Base-by-base conservation (phyloP, 2,888 invertebrate species). In the Caenorhabditis sulstoni region DNA sequence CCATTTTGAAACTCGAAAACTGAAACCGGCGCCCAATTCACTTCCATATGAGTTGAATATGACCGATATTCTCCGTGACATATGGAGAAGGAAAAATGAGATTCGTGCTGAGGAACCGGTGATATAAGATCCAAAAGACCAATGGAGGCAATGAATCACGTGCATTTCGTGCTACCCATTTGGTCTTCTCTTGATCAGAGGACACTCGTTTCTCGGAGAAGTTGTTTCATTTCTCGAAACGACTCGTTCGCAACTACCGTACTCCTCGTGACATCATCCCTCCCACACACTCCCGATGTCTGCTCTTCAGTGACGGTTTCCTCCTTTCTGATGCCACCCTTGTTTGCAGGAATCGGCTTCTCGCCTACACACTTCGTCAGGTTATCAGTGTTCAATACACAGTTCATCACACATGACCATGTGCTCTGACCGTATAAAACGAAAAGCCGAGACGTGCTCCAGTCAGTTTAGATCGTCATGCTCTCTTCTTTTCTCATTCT, bases 351-450 rank as follows among this genome's bases (percentile, higher is more conserved):
- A 59, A 58, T 58, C 53, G 59, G 59, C 55, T 59, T 62, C 53
- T 59, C 68, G 68, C 68, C 68, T 45, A 59, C 68, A 61, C 68
- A 67, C n/a, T 23, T 52, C 47, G 52, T 55, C 55, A 14, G 16
- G 50, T 70, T 61, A 70, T 70, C 70, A 70, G 70, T 70, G 62
- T 55, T 35, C 61, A 70, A 62, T 23, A 62, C 70, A 62, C 70
- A 70, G 70, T 70, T 53, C 70, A 70, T 53, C 61, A 70, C 70
- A 70, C 70, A 70, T 44, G 39, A 7, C 35, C 20, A 45, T 47
- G 45, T 23, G 52, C 22, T 39, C n/a, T 53, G 53, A 45, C 22
- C 39, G 47, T 62, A 61, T 70, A 70, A 70, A 70, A 68, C 23
- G 59, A 12, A 70, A 68, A 68, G 55, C 37, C n/a, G 39, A 29